Conservation (phyloP, 37 sponge, comb jelly and placozoan species). For the Chondrosia reniformis region DNA sequence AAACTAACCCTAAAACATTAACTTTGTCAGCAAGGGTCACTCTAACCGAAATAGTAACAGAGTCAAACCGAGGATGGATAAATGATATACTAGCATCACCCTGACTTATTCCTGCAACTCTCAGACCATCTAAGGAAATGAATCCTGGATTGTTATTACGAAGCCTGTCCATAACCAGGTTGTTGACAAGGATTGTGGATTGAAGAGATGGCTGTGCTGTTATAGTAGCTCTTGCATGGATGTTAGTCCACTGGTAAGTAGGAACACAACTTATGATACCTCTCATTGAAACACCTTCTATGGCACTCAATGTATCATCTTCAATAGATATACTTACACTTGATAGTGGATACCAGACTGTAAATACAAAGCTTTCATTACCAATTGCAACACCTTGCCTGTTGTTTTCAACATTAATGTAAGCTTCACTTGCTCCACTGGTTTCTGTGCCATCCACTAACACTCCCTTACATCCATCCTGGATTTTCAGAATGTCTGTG, state of each 20-base stretch:
- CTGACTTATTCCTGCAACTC: too few relatives aligned
- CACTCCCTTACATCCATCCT: background rate
- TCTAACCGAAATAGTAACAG: too few relatives aligned
- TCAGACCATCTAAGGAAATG: too few relatives aligned
- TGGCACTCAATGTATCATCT: constrained; percentile 40
- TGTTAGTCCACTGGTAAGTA: constrained; percentile 34
- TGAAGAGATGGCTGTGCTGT: too few relatives aligned
- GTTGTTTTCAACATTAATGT: constrained; percentile 1
- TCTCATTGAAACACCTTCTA: constrained; percentile 10
- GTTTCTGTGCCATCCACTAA: background rate
- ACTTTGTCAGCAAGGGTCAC: too few relatives aligned
- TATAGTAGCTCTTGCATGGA: constrained; percentile 34
- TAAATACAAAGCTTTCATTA: constrained; percentile 1
- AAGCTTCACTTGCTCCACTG: background rate
- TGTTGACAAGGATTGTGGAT: too few relatives aligned
- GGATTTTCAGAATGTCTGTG: background rate
- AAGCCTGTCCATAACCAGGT: too few relatives aligned
- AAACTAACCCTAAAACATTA: background rate
- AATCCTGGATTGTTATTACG: too few relatives aligned
- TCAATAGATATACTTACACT: constrained; percentile 20
- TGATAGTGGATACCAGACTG: constrained; percentile 54
- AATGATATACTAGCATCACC: constrained; percentile 33
- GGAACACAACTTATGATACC: background rate
- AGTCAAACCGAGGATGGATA: background rate
- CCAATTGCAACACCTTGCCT: background rate